Evolutionary conservation across 2,113 vertebrate genomes (phyloP), one percentile per base, ranked within the genome.

Genomic region (Spea multiplicata): DNA sequence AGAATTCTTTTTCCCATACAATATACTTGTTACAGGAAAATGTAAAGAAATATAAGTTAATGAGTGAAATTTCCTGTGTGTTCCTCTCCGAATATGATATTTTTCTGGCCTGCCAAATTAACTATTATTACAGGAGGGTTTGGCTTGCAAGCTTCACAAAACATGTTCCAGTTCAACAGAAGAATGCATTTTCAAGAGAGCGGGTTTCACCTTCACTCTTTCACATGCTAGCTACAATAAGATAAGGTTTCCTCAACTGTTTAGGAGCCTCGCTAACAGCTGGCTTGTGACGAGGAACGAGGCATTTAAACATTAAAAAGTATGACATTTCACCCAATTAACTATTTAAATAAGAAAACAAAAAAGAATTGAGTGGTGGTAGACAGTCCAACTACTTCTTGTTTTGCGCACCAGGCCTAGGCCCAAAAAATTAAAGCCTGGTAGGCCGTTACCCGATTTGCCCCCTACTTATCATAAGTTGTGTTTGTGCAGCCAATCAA

Each of bases 201-300:
- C 48, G 5, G 5, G 3, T 77, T 71, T 12, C 46, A 49, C 67
- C 45, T 78, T 49, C 47, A 6, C 52, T 44, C 14, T 66, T 50
- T 62, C 7, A 71, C 67, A 61, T 61, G 17, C 6, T 16, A 62
- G 44, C 64, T 62, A 71, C 46, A 71, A 66, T 61, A 71, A 64
- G 67, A 16, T 78, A 17, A 30, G 14, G 57, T 78, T 78, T 71
- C 75, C 64, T 0, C 8, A 7, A 57, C 17, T 69, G 74, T 68
- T 48, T 69, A 66, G 47, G 13, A 47, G 47, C 75, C 14, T 62
- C 61, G 30, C 75, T 70, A 46, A 50, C 67, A 62, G 65, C 67
- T 71, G 55, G 8, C 30, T 16, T 44, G 45, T 50, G 57, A 64
- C 67, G 71, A 78, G 50, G 66, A 70, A 61, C 45, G 7, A 76